Evolutionary conservation across 1,140 invertebrate genomes (phyloP).

Genomic region (Platyscapa corneri): DNA sequence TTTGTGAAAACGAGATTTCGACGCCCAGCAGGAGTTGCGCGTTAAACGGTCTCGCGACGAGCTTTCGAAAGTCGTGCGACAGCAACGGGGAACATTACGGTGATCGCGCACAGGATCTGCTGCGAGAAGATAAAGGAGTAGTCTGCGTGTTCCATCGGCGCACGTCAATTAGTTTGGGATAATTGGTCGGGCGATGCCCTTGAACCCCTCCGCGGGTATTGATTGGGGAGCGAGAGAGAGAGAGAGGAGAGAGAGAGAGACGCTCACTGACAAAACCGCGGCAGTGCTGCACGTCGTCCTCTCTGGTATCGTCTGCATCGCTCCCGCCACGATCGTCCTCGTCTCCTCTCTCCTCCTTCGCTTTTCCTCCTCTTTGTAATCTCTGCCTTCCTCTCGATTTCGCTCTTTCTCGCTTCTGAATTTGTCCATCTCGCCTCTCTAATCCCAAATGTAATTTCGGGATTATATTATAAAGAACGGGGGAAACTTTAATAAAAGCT

Average conservation of each 20-base stretch:
- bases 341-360: background rate
- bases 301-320: background rate
- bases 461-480: background rate
- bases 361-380: background rate
- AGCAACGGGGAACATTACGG: background rate
- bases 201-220: constrained; percentile 72
- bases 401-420: background rate
- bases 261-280: background rate
- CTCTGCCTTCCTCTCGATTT: background rate
- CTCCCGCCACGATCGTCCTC: constrained; percentile 21
- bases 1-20: too few species aligned
- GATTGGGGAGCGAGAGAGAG: constrained; percentile 62
- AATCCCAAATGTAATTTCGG: background rate
- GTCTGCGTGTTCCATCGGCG: constrained; percentile 1
- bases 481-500: background rate
- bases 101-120: background rate
- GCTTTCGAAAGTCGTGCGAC: background rate
- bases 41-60: background rate
- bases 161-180: constrained; percentile 70
- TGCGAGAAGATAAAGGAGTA: background rate
- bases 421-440: background rate
- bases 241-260: constrained; percentile 49
- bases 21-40: too few species aligned
- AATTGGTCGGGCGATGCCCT: constrained; percentile 75
- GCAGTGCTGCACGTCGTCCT: constrained; percentile 23